Conservation (phyloP, 2,797 vertebrate species). For the Enteromius afrohamiltoni region DNA sequence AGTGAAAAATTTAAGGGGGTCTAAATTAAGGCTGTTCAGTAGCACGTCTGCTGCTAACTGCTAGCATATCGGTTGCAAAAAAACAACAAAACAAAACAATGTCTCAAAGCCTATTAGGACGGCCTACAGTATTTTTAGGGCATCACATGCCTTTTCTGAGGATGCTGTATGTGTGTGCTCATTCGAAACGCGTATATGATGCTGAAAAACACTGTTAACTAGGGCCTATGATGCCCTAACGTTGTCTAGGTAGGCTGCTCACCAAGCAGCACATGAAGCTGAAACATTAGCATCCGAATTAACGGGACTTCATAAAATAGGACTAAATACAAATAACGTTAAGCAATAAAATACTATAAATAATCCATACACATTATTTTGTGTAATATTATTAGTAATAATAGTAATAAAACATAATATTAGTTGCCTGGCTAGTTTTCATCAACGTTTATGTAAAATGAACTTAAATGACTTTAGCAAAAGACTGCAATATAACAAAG, state of each 20-base stretch:
- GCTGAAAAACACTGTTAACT: background rate
- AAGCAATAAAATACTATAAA: background rate
- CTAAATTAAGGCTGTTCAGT: too few relatives aligned
- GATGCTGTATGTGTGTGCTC: background rate
- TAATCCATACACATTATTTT: background rate
- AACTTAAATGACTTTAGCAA: background rate
- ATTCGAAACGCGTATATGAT: background rate
- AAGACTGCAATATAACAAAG: too few relatives aligned
- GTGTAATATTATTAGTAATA: too few relatives aligned
- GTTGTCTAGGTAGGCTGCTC: background rate
- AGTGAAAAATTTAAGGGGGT: too few relatives aligned
- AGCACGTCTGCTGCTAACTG: background rate
- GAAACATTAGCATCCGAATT: background rate
- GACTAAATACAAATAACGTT: background rate
- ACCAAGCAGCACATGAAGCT: too few relatives aligned
- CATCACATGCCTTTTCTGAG: background rate
- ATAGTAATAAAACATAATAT: too few relatives aligned
- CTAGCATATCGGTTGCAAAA: background rate
- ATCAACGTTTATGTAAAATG: background rate
- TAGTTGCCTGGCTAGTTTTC: background rate
- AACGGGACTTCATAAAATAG: accelerated
- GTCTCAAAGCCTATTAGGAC: background rate
- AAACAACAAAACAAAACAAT: background rate
- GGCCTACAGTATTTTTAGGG: background rate
- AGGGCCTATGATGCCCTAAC: background rate